phyloP scores from a whole-genome alignment of 92 coral and sea anemone genomes.

The Metridium senile region DNA sequence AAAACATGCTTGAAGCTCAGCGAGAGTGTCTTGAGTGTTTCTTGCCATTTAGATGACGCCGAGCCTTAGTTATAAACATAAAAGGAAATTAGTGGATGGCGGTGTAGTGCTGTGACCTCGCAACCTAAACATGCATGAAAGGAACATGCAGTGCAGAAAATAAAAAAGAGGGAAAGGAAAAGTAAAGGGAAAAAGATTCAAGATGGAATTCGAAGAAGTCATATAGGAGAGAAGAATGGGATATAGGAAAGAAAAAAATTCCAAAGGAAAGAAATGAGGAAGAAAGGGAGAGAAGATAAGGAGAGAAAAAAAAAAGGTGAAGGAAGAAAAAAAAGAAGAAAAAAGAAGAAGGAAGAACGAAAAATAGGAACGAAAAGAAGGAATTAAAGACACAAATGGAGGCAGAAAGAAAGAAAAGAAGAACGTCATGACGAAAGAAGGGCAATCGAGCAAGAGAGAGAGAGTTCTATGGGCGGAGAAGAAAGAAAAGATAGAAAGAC shows the following conservation, averaged over 20 bases:
- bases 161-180: neutral
- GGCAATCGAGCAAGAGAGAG: too few species aligned
- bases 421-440: neutral
- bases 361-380: neutral
- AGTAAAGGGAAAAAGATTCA: neutral
- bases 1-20: conserved; percentile 34
- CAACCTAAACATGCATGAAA: neutral
- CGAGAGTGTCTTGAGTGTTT: conserved; percentile 19
- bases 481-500: neutral
- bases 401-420: neutral
- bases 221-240: neutral
- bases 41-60: conserved; percentile 32
- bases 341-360: neutral
- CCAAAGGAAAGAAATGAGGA: neutral
- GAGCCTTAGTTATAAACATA: conserved; percentile 32
- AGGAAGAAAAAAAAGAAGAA: neutral
- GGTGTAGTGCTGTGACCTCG: conserved; percentile 24
- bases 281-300: neutral
- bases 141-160: neutral
- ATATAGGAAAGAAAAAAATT: neutral
- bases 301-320: neutral
- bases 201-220: neutral
- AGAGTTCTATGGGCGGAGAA: neutral
- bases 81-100: conserved; percentile 23
- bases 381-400: neutral